Evolutionary conservation across 2,113 vertebrate genomes (phyloP).

Genomic region (Helogale parvula): DNA sequence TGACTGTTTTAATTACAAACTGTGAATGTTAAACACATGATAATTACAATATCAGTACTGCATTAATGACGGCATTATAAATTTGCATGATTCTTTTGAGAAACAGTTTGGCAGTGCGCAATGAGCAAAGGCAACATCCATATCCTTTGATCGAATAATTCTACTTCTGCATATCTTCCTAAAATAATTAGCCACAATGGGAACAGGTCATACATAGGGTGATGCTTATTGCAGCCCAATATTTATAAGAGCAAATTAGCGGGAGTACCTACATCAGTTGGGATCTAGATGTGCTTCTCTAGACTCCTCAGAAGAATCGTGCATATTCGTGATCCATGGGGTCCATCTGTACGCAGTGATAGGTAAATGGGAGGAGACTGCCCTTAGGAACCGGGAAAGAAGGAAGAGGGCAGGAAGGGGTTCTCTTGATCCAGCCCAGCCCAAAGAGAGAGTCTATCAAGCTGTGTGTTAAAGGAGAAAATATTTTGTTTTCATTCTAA

Average conservation of each 20-base stretch:
- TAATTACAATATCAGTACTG: neutral
- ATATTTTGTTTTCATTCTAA: neutral
- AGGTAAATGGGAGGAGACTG: no score
- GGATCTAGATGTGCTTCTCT: neutral
- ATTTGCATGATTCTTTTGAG: neutral
- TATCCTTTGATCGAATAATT: neutral
- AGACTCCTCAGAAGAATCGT: neutral
- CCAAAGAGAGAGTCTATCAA: neutral
- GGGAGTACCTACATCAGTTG: neutral
- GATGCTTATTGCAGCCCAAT: neutral
- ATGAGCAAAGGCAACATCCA: neutral
- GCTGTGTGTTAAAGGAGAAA: neutral
- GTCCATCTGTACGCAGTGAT: rapidly evolving
- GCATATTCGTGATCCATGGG: no score
- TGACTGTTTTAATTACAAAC: neutral
- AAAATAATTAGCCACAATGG: neutral
- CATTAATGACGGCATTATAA: neutral
- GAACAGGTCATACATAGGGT: neutral
- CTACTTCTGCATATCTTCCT: neutral
- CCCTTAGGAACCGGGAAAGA: neutral
- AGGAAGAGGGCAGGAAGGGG: neutral
- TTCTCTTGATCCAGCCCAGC: neutral
- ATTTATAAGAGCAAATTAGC: neutral
- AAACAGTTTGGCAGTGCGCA: neutral
- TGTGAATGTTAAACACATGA: neutral